Percentiles rank a stretch among this genome's conserved stretches.
Evolutionary conservation across 2,797 vertebrate genomes (phyloP).

Genomic region (Rhinatrema bivittatum): DNA sequence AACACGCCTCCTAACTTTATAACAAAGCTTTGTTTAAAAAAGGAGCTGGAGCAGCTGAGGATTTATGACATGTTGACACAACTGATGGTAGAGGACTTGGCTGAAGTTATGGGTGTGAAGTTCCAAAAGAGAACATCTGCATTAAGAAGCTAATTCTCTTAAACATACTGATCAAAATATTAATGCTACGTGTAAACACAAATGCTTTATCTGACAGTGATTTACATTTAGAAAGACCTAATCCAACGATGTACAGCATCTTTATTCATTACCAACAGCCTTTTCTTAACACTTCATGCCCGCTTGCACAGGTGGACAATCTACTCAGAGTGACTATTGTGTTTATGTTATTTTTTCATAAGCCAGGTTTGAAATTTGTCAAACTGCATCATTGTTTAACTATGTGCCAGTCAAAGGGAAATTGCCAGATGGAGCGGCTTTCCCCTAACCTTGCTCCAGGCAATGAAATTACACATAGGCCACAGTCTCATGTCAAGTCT

Average conservation of each 20-base stretch:
- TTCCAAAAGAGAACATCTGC: constrained; percentile 65
- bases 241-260: constrained; percentile 63
- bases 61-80: constrained; percentile 75
- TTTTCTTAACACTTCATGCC: constrained; percentile 75
- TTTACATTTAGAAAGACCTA: constrained; percentile 76
- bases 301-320: constrained; percentile 77
- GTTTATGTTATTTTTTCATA: constrained; percentile 91
- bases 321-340: constrained; percentile 63
- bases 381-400: constrained; percentile 91
- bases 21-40: constrained; percentile 57
- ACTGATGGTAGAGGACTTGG: constrained; percentile 59
- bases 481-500: constrained; percentile 58
- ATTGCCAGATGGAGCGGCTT: constrained; percentile 76
- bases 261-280: constrained; percentile 72
- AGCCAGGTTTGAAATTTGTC: constrained; percentile 88
- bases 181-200: constrained; percentile 74
- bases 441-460: constrained; percentile 72
- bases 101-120: constrained; percentile 56
- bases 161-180: constrained; percentile 85
- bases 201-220: constrained; percentile 74
- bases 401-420: constrained; percentile 76
- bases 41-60: constrained; percentile 52
- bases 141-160: constrained; percentile 80
- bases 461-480: constrained; percentile 64
- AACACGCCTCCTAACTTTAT: constrained; percentile 42